Base-by-base conservation (phyloP, 2,797 vertebrate genomes). In the Synaphobranchus kaupii region DNA sequence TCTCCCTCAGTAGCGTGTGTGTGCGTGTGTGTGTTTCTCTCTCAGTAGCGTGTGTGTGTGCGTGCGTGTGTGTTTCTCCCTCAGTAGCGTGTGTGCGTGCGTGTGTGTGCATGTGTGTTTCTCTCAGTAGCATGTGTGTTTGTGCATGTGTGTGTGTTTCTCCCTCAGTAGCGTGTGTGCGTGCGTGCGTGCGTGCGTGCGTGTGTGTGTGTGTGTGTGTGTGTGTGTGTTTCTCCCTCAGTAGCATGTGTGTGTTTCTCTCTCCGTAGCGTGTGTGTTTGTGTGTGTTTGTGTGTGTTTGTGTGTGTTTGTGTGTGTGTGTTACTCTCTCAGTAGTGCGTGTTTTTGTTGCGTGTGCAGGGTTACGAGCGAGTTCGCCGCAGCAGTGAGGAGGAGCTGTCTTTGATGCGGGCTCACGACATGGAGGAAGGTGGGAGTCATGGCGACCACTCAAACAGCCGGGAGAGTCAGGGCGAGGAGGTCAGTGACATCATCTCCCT, bases 361-460 rank as follows among this genome's bases (percentile, higher is more conserved):
- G 98, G 98, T 31, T 99, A 99, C 91, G 97, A 97, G 25, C 96
- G 98, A 0, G 94, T 99, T 17, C 95, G 98, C 28, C 97, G 95
- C 10, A 96, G 95, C 89, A 99, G 98, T 0, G 98, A 99, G 63
- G 98, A 99, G 85, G 98, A 99, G 25, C 92, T 99, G 39, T 97
- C 94, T 88, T 92, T 99, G 60, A 91, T 99, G 94, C 95, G 95
- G 0, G 89, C 93, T 89, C 95, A 97, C 3, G 97, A 99, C 87
- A 90, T 98, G 48, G 98, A 99, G 88, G 98, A 98, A 90, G 98
- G 98, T 44, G 91, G 44, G 89, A 93, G 85, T 90, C 95, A 94
- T 83, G 89, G 92, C 76, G 97, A 97, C 6, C 93, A 93, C 22
- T 95, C 96, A 0, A 91, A 91, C 6, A 95, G 95, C 34, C 94